Evolutionary conservation across 23 tunicate species (phyloP), one percentile per base, ranked within the genome.

Genomic region (Ascidia mentula): DNA sequence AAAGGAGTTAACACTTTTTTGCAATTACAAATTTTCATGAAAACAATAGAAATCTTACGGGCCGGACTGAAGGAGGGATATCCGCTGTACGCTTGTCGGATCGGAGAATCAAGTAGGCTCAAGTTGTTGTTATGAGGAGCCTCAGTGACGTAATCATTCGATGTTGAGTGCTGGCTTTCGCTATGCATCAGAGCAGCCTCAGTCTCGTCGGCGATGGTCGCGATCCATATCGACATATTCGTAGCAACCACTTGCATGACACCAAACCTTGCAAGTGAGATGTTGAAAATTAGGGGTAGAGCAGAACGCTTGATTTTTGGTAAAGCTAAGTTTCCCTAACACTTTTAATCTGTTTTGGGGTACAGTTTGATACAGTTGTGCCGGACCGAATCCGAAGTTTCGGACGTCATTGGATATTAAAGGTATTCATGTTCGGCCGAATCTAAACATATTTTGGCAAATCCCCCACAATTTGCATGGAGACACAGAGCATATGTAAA

Each of bases 161-260:
- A 32, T 18, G 37, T 2, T 45, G 37, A 32, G 31, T 77, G 60
- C 6, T 24, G n/a, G n/a, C n/a, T 12, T 77, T 32, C 77, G 6
- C 31, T 22, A 9, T 53, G 24, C 65, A 53, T 53, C 20, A 84
- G 35, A 34, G 90, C 84, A 0, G 79, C 84, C 1, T 79, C 74
- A 18, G 90, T 36, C 82, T 91, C 97, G 71, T 86, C 87, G 18
- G 86, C 73, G 22, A 91, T 60, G 7, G 83, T 40, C 22, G 77
- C 81, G 28, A 91, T 86, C 97, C 97, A 91, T 15, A 91, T 82
- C 18, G 87, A 36, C 12, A 91, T 45, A 75, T 91, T 86, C 1
- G 97, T 91, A 0, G 97, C 90, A 30, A 91, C 60, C 40, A 91
- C 97, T 24, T 91, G 97, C 90, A 91, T 91, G 22, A 88, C 60